phyloP scores from a whole-genome alignment of 2,888 invertebrate species.

The Scelioninae gen. 2 region DNA sequence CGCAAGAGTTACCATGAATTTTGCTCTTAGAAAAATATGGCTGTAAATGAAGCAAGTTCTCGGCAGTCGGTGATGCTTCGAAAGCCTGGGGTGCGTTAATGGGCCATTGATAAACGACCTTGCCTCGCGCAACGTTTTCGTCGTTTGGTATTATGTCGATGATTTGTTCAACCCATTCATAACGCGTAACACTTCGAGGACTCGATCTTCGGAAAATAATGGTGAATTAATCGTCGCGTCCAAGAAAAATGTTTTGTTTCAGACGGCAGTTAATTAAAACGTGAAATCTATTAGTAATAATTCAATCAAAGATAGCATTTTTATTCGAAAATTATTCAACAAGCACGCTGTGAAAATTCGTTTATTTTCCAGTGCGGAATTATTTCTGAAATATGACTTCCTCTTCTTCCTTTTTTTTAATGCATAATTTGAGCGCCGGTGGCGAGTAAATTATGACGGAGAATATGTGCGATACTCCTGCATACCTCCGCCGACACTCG shows the following conservation, averaged over 20 bases:
- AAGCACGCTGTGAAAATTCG: constrained; percentile 47
- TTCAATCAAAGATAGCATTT: constrained; percentile 56
- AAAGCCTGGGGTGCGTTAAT: constrained; percentile 65
- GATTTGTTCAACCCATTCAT: constrained; percentile 59
- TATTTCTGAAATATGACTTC: constrained; percentile 56
- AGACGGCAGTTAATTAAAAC: constrained; percentile 31
- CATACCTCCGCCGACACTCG: constrained; percentile 44
- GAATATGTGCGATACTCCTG: constrained; percentile 54
- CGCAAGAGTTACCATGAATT: constrained; percentile 66
- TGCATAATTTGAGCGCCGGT: constrained; percentile 48
- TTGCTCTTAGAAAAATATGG: constrained; percentile 66
- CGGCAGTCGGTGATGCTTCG: constrained; percentile 63
- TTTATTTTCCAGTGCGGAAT: constrained; percentile 51
- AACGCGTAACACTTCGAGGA: constrained; percentile 24
- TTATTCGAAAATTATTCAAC: constrained; percentile 56
- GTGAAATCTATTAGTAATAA: constrained; percentile 52
- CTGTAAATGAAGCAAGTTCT: constrained; percentile 67
- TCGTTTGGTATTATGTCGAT: constrained; percentile 59
- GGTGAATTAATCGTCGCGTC: constrained; percentile 31
- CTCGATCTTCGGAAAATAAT: constrained; percentile 29
- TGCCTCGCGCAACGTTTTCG: constrained; percentile 60
- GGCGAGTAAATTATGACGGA: constrained; percentile 54
- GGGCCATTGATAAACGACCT: constrained; percentile 69
- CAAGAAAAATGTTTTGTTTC: constrained; percentile 15
- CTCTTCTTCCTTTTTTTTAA: constrained; percentile 42